A percentile compares a stretch with the other conserved stretches of the same genome.
Conservation (phyloP, 1,140 invertebrate genomes). For the Eulimnadia texana region DNA sequence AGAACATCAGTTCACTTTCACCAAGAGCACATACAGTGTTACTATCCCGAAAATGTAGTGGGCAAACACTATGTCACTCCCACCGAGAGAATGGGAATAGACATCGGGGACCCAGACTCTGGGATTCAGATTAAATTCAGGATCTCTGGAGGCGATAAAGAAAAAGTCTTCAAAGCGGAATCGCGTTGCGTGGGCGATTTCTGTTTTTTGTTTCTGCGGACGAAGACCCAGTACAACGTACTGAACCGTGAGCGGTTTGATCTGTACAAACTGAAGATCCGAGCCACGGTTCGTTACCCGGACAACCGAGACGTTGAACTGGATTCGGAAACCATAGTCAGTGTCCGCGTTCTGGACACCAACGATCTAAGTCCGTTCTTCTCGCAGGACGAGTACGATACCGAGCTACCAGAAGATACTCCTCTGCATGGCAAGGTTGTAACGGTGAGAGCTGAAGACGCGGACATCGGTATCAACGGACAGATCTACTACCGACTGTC, state of each 20-base stretch:
- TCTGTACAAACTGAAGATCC: slow-evolving; percentile 61
- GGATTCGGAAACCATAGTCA: slow-evolving; percentile 56
- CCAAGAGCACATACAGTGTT: slow-evolving; percentile 63
- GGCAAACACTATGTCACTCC: slow-evolving; percentile 60
- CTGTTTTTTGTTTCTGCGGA: slow-evolving; percentile 76
- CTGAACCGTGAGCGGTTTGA: slow-evolving; percentile 82
- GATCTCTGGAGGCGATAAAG: slow-evolving; percentile 67
- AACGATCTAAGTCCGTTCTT: slow-evolving; percentile 89
- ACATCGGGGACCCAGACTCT: slow-evolving; percentile 29
- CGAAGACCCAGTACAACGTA: slow-evolving; percentile 64
- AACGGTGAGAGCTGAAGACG: slow-evolving; percentile 65
- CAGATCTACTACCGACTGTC: slow-evolving; percentile 91
- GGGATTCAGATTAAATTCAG: slow-evolving; percentile 48
- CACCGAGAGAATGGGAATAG: slow-evolving; percentile 51
- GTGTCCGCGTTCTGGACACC: slow-evolving; percentile 66
- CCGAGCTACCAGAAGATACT: slow-evolving; percentile 72
- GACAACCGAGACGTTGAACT: slow-evolving; percentile 37
- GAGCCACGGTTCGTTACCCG: slow-evolving; percentile 43
- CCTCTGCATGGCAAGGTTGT: slow-evolving; percentile 49
- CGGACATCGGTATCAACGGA: slow-evolving; percentile 82
- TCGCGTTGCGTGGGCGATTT: slow-evolving; percentile 76
- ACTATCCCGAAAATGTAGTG: slow-evolving; percentile 78
- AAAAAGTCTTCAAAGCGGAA: slow-evolving; percentile 86
- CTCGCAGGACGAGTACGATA: slow-evolving; percentile 69
- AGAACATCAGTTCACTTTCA: slow-evolving; percentile 42